Conservation (phyloP, 1,140 invertebrate genomes). For the Drosophila simulans region DNA sequence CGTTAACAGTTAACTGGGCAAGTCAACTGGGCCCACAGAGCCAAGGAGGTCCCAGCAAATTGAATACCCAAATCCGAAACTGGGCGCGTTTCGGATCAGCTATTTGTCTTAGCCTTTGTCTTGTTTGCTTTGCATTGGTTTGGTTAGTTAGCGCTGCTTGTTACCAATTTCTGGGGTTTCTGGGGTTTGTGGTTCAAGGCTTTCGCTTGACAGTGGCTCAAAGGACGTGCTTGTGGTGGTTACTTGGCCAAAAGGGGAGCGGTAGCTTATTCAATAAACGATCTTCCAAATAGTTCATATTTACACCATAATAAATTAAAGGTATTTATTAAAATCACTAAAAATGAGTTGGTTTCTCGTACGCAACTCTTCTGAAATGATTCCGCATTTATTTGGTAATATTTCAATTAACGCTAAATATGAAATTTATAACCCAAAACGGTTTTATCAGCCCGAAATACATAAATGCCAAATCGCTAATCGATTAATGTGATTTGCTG, state of each 20-base stretch:
- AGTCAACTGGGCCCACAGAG: conserved; percentile 50
- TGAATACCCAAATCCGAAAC: conserved; percentile 57
- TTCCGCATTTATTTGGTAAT: not conserved
- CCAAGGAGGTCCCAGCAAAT: conserved; percentile 74
- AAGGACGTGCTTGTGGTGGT: conserved; percentile 37
- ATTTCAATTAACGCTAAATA: not conserved
- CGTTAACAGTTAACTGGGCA: conserved; percentile 73
- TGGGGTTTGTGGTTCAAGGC: conserved; percentile 47
- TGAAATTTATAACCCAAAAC: not conserved
- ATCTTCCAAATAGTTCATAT: not conserved
- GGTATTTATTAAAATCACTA: not conserved
- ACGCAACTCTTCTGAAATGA: not conserved
- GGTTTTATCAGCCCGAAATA: conserved; percentile 13
- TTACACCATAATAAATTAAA: not conserved
- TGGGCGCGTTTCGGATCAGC: conserved; percentile 62
- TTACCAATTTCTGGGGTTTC: conserved; percentile 26
- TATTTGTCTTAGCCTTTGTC: conserved; percentile 40
- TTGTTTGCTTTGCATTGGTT: conserved; percentile 38
- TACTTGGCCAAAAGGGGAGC: not conserved
- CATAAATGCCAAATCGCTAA: conserved; percentile 40
- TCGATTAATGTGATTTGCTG: conserved; percentile 38
- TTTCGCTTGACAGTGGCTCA: conserved; percentile 36
- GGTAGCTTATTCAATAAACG: not conserved
- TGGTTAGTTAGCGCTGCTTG: conserved; percentile 38
- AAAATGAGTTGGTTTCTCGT: not conserved